Evolutionary conservation across 2,797 vertebrate genomes (phyloP), one percentile per base, ranked within the genome.

Genomic region (Poecile montanus): DNA sequence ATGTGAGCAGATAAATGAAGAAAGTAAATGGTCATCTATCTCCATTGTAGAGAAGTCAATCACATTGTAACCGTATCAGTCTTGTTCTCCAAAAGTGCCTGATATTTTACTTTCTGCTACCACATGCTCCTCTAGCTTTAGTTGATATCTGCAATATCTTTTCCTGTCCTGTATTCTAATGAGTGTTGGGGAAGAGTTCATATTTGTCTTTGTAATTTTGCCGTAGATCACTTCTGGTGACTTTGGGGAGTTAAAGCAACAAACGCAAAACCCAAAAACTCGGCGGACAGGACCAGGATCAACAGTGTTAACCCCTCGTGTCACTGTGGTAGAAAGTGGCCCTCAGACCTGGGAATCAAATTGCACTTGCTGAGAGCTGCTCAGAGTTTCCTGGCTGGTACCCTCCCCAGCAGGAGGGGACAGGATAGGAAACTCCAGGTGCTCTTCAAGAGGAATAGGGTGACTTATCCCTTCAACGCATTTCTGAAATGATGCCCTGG

Each of bases 11-110:
- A 79, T 95, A 97, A 80, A 86, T 78, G 91, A 80, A 93, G 70
- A 86, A 95, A 94, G 94, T 92, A 76, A 94, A 95, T 93, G 93
- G 89, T 86, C 89, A 95, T 97, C 79, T 93, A 68, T 95, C 88
- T 96, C 86, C 48, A 56, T 89, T 79, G 82, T 77, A 67, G 74
- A 95, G 76, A 96, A 67, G 81, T 95, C 89, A 93, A 80, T 95
- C 77, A 71, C 72, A 40, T 30, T 73, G 88, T 93, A 94, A 85
- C 94, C 51, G 2, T 71, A 83, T 85, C 81, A 70, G 79, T 80
- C 36, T 50, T 54, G 44, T 34, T 94, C 84, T 91, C 58, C 66
- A 85, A 44, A 92, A 87, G 44, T 48, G 75, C 53, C 78, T 91
- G 62, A 62, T 94, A 44, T 75, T 93, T 91, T 79, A 51, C 62